Evolutionary conservation across 2,113 vertebrate genomes (phyloP).

Genomic region (Syngnathoides biaculeatus): DNA sequence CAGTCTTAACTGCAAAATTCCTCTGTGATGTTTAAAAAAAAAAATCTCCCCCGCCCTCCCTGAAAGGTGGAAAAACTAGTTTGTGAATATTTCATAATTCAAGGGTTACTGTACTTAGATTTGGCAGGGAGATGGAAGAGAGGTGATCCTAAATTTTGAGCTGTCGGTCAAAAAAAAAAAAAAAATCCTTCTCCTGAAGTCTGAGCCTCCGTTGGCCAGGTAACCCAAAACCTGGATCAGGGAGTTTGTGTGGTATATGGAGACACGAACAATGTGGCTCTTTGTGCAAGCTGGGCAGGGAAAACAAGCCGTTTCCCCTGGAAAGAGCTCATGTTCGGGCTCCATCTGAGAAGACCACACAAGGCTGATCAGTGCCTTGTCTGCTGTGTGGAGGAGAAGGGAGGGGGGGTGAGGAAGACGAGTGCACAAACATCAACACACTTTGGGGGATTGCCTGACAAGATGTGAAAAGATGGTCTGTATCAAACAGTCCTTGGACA

Average conservation of each 20-base stretch:
- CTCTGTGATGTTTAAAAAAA: conserved; percentile 13
- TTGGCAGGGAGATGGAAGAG: conserved; percentile 42
- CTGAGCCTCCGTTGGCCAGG: conserved; percentile 65
- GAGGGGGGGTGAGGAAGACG: conserved; percentile 41
- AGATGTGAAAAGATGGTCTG: conserved; percentile 41
- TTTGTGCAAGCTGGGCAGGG: conserved; percentile 69
- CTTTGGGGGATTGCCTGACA: conserved; percentile 21
- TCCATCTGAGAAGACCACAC: conserved; percentile 74
- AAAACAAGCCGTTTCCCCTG: conserved; percentile 74
- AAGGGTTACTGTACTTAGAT: conserved; percentile 54
- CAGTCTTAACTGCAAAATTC: conserved; percentile 16
- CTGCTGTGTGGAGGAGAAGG: conserved; percentile 49
- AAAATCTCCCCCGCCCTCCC: conserved; percentile 35
- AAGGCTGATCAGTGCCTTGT: conserved; percentile 65
- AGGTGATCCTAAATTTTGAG: conserved; percentile 62
- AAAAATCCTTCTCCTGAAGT: conserved; percentile 53
- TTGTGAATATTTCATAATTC: conserved; percentile 33
- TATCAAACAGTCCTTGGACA: conserved; percentile 36
- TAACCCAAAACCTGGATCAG: conserved; percentile 71
- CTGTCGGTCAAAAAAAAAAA: conserved; percentile 58
- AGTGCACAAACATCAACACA: conserved; percentile 41
- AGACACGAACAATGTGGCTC: conserved; percentile 73
- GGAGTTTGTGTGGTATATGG: conserved; percentile 69
- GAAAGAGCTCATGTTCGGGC: conserved; percentile 74
- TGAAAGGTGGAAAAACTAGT: conserved; percentile 18